A percentile compares a stretch with the other conserved stretches of the same genome.
phyloP scores from a whole-genome alignment of 2,113 vertebrate genomes.

The Eubucco bourcierii region DNA sequence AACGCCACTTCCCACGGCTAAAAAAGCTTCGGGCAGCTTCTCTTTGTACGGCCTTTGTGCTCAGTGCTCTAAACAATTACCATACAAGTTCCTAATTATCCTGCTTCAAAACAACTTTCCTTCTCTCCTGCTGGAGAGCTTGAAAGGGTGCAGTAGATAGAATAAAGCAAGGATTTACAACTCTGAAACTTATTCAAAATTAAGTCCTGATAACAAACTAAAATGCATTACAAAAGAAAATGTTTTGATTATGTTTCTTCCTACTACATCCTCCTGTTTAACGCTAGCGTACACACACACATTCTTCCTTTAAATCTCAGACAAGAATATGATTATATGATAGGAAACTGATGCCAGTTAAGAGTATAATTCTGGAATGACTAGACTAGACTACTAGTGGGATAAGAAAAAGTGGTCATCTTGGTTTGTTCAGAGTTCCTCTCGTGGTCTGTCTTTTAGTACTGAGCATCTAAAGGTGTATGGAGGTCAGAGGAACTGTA shows the following conservation, averaged over 20 bases:
- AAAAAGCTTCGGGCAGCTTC: constrained; percentile 23
- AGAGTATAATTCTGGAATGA: neutral
- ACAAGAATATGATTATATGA: neutral
- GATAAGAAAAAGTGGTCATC: neutral
- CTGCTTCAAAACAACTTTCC: constrained; percentile 50
- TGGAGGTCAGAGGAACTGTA: neutral
- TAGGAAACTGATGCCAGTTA: neutral
- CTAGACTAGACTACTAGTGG: neutral
- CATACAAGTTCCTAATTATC: constrained; percentile 48
- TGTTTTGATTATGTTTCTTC: constrained; percentile 36
- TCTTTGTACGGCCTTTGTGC: constrained; percentile 53
- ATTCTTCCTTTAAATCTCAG: neutral
- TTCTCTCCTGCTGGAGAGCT: constrained; percentile 10
- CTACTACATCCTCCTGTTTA: constrained; percentile 25
- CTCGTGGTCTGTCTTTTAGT: neutral
- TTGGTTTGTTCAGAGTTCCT: neutral
- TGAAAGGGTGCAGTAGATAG: constrained; percentile 21
- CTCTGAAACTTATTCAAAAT: constrained; percentile 14
- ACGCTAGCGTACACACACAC: neutral
- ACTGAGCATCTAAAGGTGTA: neutral
- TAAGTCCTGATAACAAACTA: neutral
- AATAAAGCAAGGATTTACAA: constrained; percentile 49
- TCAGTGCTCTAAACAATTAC: constrained; percentile 20
- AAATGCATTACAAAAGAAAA: constrained; percentile 27
- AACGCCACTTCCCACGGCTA: constrained; percentile 49